Percentiles rank a stretch among this genome's conserved stretches.
Evolutionary conservation across 2,113 vertebrate genomes (phyloP).

Genomic region (Alligator sinensis): DNA sequence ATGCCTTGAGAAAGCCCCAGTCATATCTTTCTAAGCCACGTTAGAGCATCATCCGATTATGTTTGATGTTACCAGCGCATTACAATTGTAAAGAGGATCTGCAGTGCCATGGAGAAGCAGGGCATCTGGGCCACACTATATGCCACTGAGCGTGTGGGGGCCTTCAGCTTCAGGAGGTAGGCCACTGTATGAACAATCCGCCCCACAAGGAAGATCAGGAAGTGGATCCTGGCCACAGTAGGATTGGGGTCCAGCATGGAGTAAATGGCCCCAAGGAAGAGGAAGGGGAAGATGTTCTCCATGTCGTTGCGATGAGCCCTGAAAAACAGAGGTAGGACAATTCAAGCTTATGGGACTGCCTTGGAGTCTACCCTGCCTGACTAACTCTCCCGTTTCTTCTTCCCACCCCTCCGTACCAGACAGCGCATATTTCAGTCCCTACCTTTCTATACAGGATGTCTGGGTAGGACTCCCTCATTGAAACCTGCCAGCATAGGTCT

Average conservation of each 20-base stretch:
- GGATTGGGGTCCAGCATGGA: constrained; percentile 85
- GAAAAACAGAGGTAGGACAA: not conserved
- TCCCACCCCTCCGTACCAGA: not conserved
- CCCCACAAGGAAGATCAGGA: constrained; percentile 86
- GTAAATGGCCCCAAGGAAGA: constrained; percentile 94
- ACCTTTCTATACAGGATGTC: not conserved
- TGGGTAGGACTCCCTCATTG: not conserved
- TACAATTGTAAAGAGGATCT: constrained; percentile 83
- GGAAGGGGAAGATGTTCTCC: constrained; percentile 96
- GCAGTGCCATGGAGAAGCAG: constrained; percentile 93
- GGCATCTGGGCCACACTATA: constrained; percentile 90
- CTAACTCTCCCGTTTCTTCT: not conserved
- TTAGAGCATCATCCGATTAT: accelerated
- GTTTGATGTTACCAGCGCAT: constrained; percentile 69
- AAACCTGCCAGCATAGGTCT: not conserved
- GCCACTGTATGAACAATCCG: constrained; percentile 88
- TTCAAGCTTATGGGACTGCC: not conserved
- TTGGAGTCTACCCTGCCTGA: too few relatives aligned
- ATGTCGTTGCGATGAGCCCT: constrained; percentile 93
- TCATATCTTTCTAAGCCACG: not conserved
- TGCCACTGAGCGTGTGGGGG: constrained; percentile 88
- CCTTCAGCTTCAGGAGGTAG: constrained; percentile 85
- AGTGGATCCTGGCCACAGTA: constrained; percentile 86
- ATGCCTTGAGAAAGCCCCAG: not conserved
- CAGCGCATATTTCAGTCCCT: not conserved